Base-by-base conservation (phyloP, 2,113 vertebrate genomes). In the Cephalopholis sonnerati region DNA sequence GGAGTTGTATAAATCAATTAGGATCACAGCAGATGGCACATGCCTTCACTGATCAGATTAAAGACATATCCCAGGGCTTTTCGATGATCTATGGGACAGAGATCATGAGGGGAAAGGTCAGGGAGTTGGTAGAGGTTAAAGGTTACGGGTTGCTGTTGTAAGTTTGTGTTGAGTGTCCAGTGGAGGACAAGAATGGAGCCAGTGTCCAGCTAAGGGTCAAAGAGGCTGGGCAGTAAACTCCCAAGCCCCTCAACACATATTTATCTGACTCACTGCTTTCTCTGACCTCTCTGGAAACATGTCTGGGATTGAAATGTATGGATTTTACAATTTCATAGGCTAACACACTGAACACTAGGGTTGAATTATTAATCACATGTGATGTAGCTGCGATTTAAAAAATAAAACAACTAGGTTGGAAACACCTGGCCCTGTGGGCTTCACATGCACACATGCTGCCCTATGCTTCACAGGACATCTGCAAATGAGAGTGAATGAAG, bases 31-130 rank as follows among this genome's bases (percentile, higher is more conserved):
- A 85, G 71, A 84, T 84, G 77, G 66, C 67, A 67, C 79, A 71
- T 79, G 80, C 81, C 85, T 77, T 71, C 64, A 15, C 53, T 66
- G 86, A 90, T 86, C 70, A 79, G 74, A 71, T 89, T 82, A 78
- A 61, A 90, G 29, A 76, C 63, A 27, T 59, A 77, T 83, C 74
- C 24, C 3, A 77, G 41, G 75, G 62, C 22, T 79, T 88, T 77
- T 41, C 36, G 1, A 65, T 91, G 91, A 94, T 85, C 57, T 70
- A 92, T 89, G 76, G 53, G 90, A 89, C 81, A 85, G 61, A 87
- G 92, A 61, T 90, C 92, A 91, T 68, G 61, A 86, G 89, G 67
- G 83, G 16, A 91, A 87, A 89, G 92, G 91, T 93, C 87, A 84
- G 22, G 0, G 36, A 77, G 84, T 82, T 82, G 79, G 65, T 63